These are phyloP conservation scores for Hyperoodon ampullatus DNA, from an alignment of 2,113 vertebrate genomes.

Conservation along the genomic window DNA sequence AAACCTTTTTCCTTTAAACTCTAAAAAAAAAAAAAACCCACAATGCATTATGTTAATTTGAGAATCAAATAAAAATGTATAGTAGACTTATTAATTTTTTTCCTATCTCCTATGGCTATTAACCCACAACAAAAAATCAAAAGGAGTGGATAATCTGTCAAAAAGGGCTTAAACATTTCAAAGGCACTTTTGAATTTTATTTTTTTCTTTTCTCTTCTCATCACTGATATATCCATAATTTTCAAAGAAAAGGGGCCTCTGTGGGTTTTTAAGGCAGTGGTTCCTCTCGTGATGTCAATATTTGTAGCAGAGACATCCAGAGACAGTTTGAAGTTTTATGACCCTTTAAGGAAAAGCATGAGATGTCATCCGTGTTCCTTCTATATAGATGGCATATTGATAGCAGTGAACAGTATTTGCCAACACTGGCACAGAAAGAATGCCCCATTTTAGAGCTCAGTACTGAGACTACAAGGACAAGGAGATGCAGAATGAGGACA, in stretches of 20 bases:
- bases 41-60: slow-evolving; percentile 54
- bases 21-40: background rate
- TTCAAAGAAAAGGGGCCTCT: background rate
- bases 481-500: background rate
- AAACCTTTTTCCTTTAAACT: background rate
- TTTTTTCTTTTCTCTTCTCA: slow-evolving; percentile 30
- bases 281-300: slow-evolving; percentile 6
- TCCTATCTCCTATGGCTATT: slow-evolving; percentile 3
- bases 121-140: slow-evolving; percentile 45
- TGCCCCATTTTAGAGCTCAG: background rate
- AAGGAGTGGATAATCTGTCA: slow-evolving; percentile 35
- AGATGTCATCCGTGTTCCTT: background rate
- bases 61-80: slow-evolving; percentile 69
- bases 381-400: background rate
- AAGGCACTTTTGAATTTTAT: slow-evolving; percentile 49
- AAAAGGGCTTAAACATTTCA: slow-evolving; percentile 41
- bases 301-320: background rate
- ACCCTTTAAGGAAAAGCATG: background rate
- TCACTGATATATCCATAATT: background rate
- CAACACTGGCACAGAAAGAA: slow-evolving; percentile 9
- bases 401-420: slow-evolving; percentile 37
- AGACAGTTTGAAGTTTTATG: slow-evolving; percentile 27
- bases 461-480: background rate
- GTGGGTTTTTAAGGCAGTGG: background rate
- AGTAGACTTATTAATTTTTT: background rate